phyloP scores from a whole-genome alignment of 2,797 vertebrate species.

The Sciaenops ocellatus region DNA sequence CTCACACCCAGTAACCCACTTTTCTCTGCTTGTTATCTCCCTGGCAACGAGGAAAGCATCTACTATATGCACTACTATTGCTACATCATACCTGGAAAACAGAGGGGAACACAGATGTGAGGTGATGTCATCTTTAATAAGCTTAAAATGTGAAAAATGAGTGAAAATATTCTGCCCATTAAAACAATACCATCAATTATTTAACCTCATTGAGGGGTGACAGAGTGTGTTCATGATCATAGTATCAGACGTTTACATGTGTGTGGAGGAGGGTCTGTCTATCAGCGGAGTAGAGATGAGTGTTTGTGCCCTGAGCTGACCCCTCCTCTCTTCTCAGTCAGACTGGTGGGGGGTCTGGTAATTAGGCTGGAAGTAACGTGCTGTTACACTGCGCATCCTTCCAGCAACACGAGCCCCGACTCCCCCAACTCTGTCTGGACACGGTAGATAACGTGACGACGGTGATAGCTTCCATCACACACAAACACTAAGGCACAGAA shows the following conservation, averaged over 20 bases:
- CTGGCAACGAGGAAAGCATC: constrained; percentile 70
- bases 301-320: constrained; percentile 50
- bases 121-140: neutral
- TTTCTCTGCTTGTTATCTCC: constrained; percentile 61
- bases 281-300: constrained; percentile 24
- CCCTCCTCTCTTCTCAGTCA: constrained; percentile 55
- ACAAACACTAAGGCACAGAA: constrained; percentile 1
- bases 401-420: constrained; percentile 44
- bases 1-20: constrained; percentile 76
- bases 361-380: constrained; percentile 87
- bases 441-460: constrained; percentile 14
- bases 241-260: constrained; percentile 16
- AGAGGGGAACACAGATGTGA: neutral
- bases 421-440: constrained; percentile 31
- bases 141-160: neutral
- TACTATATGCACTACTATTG: neutral
- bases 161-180: constrained; percentile 6
- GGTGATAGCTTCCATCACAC: constrained; percentile 12
- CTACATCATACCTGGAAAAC: neutral
- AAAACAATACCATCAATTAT: constrained; percentile 36
- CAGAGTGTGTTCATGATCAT: constrained; percentile 12
- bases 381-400: constrained; percentile 57
- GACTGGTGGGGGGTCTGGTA: constrained; percentile 75
- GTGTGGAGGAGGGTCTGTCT: constrained; percentile 34
- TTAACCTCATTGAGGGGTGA: constrained; percentile 10